These are phyloP conservation scores for Sandelia bainsii DNA, from an alignment of 2,797 vertebrate species.

Conservation along the genomic window DNA sequence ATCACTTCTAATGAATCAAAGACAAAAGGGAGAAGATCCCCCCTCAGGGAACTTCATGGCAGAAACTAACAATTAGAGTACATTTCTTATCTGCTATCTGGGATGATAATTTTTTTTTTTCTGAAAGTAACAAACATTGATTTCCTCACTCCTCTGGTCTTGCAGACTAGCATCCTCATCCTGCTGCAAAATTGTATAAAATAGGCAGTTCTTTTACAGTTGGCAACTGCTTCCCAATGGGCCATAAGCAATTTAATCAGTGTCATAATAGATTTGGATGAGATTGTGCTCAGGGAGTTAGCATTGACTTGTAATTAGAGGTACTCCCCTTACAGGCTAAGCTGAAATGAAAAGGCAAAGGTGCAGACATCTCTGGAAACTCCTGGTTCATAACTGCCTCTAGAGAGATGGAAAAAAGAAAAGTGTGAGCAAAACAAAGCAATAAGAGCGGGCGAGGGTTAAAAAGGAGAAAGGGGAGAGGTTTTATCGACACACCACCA, in stretches of 20 bases:
- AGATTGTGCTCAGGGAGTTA: conserved; percentile 67
- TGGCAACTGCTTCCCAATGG: conserved; percentile 40
- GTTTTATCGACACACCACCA: conserved; percentile 44
- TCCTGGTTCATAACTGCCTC: conserved; percentile 13
- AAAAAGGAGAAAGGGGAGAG: conserved; percentile 8
- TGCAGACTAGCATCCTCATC: conserved; percentile 11
- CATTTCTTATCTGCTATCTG: conserved; percentile 31
- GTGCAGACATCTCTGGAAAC: conserved; percentile 29
- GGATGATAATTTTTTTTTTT: conserved; percentile 23
- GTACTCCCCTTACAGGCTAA: conserved; percentile 36
- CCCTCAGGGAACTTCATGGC: conserved; percentile 16
- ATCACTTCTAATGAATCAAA: conserved; percentile 66
- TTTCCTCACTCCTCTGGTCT: conserved; percentile 7
- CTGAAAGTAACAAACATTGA: conserved; percentile 36
- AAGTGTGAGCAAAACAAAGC: conserved; percentile 8
- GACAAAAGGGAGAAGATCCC: conserved; percentile 28
- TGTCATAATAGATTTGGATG: conserved; percentile 76
- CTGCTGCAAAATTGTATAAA: conserved; percentile 20
- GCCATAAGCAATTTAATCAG: conserved; percentile 76
- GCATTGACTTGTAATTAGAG: conserved; percentile 77
- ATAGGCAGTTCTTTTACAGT: conserved; percentile 27
- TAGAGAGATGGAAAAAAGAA: conserved; percentile 7
- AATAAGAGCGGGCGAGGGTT: conserved; percentile 3
- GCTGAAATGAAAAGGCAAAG: conserved; percentile 41
- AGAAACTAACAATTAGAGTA: conserved; percentile 49